phyloP scores from a whole-genome alignment of 2,113 vertebrate genomes.

The rabbit (Oryctolagus cuniculus) region mOryCun1.1 NC_091444.1:24891001-24891500 shows the following conservation, averaged over 20 bases:
- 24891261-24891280: neutral
- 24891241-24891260: neutral
- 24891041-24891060: conserved; percentile 18
- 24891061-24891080: conserved; percentile 32
- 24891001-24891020: neutral
- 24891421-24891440: neutral
- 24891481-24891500: neutral
- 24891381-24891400: neutral
- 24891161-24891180: conserved; percentile 27
- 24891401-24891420: neutral
- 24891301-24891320: neutral
- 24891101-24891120: neutral
- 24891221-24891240: neutral
- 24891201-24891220: neutral
- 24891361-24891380: neutral
- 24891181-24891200: neutral
- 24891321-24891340: neutral
- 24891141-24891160: conserved; percentile 43
- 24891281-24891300: neutral
- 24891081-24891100: neutral
- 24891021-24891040: neutral
- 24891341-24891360: neutral
- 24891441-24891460: neutral
- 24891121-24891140: neutral
- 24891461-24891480: conserved; percentile 19